A percentile compares a stretch with the other conserved stretches of the same genome.
Conservation (phyloP, 2,113 vertebrate genomes). For the Mixornis gularis region DNA sequence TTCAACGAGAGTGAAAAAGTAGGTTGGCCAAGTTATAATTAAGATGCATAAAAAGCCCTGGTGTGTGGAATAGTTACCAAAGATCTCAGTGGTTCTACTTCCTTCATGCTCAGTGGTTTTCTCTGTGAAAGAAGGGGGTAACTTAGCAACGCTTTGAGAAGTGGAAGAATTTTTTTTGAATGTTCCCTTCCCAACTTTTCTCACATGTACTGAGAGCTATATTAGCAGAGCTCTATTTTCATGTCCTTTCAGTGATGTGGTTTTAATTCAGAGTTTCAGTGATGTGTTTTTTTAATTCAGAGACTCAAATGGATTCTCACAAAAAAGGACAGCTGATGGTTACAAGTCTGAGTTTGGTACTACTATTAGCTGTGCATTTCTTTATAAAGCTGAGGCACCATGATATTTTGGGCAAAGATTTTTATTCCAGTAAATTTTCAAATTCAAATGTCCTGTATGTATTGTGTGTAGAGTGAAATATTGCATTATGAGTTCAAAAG, state of each 20-base stretch:
- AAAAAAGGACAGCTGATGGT: background rate
- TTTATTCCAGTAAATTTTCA: background rate
- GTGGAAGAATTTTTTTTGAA: slow-evolving; percentile 6
- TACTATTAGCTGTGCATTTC: background rate
- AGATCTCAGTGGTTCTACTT: slow-evolving; percentile 18
- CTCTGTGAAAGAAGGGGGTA: slow-evolving; percentile 30
- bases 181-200: slow-evolving; percentile 5
- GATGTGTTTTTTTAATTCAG: background rate
- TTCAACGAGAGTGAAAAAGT: background rate
- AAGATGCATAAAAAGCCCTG: background rate
- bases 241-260: background rate
- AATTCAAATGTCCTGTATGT: background rate
- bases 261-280: slow-evolving; percentile 3
- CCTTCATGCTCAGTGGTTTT: slow-evolving; percentile 29
- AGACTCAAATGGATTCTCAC: background rate
- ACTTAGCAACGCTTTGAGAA: slow-evolving; percentile 57
- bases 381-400: background rate
- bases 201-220: background rate
- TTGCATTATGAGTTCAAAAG: background rate
- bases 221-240: background rate
- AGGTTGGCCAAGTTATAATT: background rate
- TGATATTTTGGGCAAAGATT: background rate
- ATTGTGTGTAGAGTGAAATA: background rate
- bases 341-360: background rate
- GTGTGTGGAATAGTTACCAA: background rate